Conservation (phyloP, 2,888 invertebrate genomes). For the Euspilapteryx auroguttella region DNA sequence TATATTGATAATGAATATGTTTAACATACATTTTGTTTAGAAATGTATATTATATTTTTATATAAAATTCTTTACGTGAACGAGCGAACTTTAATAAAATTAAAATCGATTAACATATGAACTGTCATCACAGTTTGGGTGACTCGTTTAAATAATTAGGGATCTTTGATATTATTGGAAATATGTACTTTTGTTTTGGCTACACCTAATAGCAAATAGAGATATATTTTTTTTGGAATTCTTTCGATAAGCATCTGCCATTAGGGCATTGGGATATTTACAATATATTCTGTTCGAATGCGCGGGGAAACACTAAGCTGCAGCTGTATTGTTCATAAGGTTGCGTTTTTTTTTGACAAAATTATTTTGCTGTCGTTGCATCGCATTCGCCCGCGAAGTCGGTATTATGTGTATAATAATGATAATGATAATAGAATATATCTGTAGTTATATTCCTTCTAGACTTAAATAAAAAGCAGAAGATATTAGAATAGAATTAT, state of each 20-base stretch:
- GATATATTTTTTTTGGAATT: slow-evolving; percentile 25
- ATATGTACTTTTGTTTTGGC: slow-evolving; percentile 52
- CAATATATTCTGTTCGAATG: too few relatives aligned
- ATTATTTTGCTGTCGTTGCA: too few relatives aligned
- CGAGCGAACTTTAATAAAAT: slow-evolving; percentile 61
- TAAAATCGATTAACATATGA: slow-evolving; percentile 59
- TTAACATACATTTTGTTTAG: slow-evolving; percentile 25
- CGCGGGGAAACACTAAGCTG: too few relatives aligned
- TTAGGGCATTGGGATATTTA: slow-evolving; percentile 36
- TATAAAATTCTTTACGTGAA: slow-evolving; percentile 56
- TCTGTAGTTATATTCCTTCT: too few relatives aligned
- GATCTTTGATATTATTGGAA: slow-evolving; percentile 53
- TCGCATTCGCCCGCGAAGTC: too few relatives aligned
- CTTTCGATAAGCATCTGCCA: slow-evolving; percentile 36
- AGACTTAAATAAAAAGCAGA: slow-evolving; percentile 32
- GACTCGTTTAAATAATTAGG: slow-evolving; percentile 26
- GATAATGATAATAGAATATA: too few relatives aligned
- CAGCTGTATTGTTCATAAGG: too few relatives aligned
- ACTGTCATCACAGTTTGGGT: slow-evolving; percentile 27
- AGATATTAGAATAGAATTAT: slow-evolving; percentile 30
- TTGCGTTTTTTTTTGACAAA: too few relatives aligned
- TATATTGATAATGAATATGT: slow-evolving; percentile 36
- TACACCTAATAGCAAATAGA: slow-evolving; percentile 37
- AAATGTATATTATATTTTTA: slow-evolving; percentile 48
- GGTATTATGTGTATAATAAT: too few relatives aligned